A percentile compares a stretch with the other conserved stretches of the same genome.
Conservation (phyloP, 2,113 vertebrate genomes). For the Axis porcinus region DNA sequence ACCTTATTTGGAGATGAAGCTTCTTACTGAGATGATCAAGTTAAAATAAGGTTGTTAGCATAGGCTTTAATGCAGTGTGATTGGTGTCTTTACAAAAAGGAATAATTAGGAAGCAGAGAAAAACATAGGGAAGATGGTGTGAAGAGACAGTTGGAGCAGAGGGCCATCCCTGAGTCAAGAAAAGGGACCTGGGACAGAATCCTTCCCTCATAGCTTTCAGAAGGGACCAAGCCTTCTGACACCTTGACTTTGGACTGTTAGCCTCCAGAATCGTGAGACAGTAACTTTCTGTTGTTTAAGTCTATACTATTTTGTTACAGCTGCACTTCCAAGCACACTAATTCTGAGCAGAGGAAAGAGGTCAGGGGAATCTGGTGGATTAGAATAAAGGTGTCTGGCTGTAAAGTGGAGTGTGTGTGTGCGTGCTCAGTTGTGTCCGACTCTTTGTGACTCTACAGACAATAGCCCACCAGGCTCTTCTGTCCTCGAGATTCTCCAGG, state of each 20-base stretch:
- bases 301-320: neutral
- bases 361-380: neutral
- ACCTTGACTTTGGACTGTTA: neutral
- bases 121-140: rapidly evolving
- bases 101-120: neutral
- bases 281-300: neutral
- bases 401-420: neutral
- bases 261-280: neutral
- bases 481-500: neutral
- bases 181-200: neutral
- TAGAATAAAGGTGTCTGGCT: neutral
- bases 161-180: neutral
- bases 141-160: neutral
- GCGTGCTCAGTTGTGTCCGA: neutral
- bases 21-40: neutral
- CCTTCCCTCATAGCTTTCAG: neutral
- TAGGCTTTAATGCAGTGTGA: neutral
- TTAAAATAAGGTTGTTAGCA: neutral
- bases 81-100: neutral
- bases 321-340: no score
- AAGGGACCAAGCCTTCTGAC: neutral
- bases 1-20: neutral
- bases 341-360: neutral
- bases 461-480: neutral
- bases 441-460: neutral